These are phyloP conservation scores for Phallusia fumigata DNA, from an alignment of 23 tunicate species.

Conservation along the genomic window DNA sequence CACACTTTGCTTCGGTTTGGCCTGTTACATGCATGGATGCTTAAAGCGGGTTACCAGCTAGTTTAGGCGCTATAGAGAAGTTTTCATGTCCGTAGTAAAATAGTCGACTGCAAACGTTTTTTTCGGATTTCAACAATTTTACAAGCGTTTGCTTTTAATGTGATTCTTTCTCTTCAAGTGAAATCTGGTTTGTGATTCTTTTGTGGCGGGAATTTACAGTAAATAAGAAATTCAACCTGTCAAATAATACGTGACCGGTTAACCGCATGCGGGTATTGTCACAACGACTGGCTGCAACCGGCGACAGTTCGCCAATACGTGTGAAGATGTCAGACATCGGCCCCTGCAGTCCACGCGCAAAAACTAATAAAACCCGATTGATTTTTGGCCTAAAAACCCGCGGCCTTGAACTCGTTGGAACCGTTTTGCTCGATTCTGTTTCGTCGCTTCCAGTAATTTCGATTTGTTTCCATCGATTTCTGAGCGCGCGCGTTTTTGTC, in stretches of 20 bases:
- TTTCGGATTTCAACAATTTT: no score
- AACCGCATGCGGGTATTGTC: neutral
- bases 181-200: no score
- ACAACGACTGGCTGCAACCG: neutral
- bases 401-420: neutral
- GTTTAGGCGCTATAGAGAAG: no score
- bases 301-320: neutral
- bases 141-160: no score
- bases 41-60: no score
- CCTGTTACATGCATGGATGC: no score
- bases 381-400: slow-evolving; percentile 6
- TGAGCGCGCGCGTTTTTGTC: slow-evolving; percentile 6
- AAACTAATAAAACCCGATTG: slow-evolving; percentile 14
- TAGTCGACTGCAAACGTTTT: no score
- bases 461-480: neutral
- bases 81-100: no score
- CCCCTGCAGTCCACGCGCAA: neutral
- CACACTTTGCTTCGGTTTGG: no score
- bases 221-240: neutral
- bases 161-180: no score
- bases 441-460: neutral
- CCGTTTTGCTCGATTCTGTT: neutral
- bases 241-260: neutral
- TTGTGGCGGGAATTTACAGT: no score
- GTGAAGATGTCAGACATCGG: slow-evolving; percentile 1